Conservation (phyloP, 2,888 invertebrate genomes). For the Protonemura montana region DNA sequence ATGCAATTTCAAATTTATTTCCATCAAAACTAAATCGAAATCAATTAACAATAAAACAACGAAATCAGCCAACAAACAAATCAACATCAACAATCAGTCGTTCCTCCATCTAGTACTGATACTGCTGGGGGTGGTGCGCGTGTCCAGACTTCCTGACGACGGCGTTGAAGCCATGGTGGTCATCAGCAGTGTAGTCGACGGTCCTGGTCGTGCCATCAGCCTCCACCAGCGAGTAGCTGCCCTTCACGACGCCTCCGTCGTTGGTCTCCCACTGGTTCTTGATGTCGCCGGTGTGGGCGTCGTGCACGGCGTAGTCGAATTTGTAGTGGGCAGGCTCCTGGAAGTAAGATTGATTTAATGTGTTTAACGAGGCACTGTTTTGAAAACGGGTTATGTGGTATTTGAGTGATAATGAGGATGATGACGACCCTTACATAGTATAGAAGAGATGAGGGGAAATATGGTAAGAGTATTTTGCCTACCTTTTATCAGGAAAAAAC, state of each 20-base stretch:
- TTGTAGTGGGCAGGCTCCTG: not conserved
- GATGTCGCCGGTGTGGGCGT: slow-evolving; percentile 14
- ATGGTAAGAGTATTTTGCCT: too few species aligned
- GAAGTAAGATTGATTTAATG: not conserved
- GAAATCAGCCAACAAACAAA: not conserved
- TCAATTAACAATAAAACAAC: not conserved
- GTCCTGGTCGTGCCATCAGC: slow-evolving; percentile 38
- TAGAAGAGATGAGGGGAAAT: too few species aligned
- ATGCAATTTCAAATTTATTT: not conserved
- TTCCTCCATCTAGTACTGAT: not conserved
- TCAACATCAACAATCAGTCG: slow-evolving; percentile 13
- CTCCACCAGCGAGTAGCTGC: slow-evolving; percentile 42
- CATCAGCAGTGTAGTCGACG: slow-evolving; percentile 13
- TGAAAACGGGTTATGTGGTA: too few species aligned
- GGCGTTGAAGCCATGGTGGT: not conserved
- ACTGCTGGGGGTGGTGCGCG: slow-evolving; percentile 46
- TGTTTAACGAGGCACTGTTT: too few species aligned
- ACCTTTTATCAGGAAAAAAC: too few species aligned
- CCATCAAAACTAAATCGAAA: not conserved
- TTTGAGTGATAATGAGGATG: too few species aligned
- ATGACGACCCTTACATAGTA: too few species aligned
- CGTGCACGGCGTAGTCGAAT: slow-evolving; percentile 21
- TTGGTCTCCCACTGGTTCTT: slow-evolving; percentile 42
- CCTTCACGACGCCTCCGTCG: slow-evolving; percentile 45
- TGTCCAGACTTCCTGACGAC: slow-evolving; percentile 48